Base-by-base conservation (phyloP, 2,113 vertebrate genomes). In the Lutjanus erythropterus region DNA sequence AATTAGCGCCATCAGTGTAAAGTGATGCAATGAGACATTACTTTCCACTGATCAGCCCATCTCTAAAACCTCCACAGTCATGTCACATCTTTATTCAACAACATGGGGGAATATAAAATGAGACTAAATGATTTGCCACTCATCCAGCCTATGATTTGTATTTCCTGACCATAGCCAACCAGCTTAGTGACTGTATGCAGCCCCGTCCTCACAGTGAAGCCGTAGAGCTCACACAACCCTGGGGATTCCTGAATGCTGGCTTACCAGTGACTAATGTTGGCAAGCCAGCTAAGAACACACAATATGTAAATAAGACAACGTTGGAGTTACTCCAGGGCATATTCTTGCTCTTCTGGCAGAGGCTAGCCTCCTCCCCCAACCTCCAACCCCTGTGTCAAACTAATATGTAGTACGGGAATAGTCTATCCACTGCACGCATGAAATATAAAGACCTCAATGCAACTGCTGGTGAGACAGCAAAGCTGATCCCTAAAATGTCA, bases 231-330 rank as follows among this genome's bases (percentile, higher is more conserved):
- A 50, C 7, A 27, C 39, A 21, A 27, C 16, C 29, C 15, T 47
- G 53, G 21, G 2, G 19, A 44, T 58, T 41, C 35, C 10, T 29
- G 14, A 49, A 52, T 55, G 6, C 2, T 58, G 7, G 42, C 21
- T 25, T 12, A 25, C 19, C 9, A 49, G 29, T 49, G 29, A 46
- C n/a, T 16, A 49, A 35, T 6, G 5, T 21, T 27, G 56, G 29
- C 55, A 35, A 37, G 41, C 29, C 29, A 35, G 21, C 41, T 25
- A 25, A 60, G n/a, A 60, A 27, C 27, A 7, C 41, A 46, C 50
- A 44, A 16, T 47, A 37, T 72, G 29, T 47, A 72, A 47, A 72
- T 35, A 25, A 60, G 9, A 71, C 41, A 71, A 31, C 11, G 5
- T 6, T 33, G 2, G 25, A 47, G 27, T 9, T 25, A 25, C 44